Evolutionary conservation across 2,888 invertebrate species (phyloP), one percentile per base, ranked within the genome.

Genomic region (Napeogenes sylphis): DNA sequence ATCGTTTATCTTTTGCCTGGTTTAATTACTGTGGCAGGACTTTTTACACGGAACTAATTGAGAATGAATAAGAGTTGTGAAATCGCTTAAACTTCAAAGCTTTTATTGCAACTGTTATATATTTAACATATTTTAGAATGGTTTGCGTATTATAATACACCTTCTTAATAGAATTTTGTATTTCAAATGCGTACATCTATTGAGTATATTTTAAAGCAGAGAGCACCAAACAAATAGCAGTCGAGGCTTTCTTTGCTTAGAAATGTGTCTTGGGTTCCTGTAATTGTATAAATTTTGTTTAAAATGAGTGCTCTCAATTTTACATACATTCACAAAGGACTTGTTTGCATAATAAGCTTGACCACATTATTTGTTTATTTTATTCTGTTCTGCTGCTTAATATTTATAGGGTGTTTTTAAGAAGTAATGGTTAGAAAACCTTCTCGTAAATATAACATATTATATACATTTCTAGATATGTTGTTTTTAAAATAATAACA

Each of bases 221-320:
- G 21, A 30, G 5, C 30, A n/a, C 30, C 30, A 63, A 45, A 46
- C 58, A 63, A 67, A 63, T 65, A 53, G 54, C 58, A 59, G 45
- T 61, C 58, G 62, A 14, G 35, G 46, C 46, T 57, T 51, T 6
- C 46, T 57, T 51, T 6, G 45, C 53, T 32, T 45, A 56, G 46
- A 32, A 45, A 33, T 66, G 55, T 47, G 58, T 14, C 51, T 30
- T 30, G 46, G 47, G 42, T 60, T 56, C 56, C 47, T 53, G 47
- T 65, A 62, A 67, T 64, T 64, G 62, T 62, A 64, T 67, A 67
- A 55, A 58, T 64, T 63, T 62, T 55, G 51, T 42, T 64, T 8
- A 57, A 61, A 61, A 54, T 55, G n/a, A 57, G 12, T 42, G 38
- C 13, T 45, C 45, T 47, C 56, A 60, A 61, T 51, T 51, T 51